Percentiles rank a stretch among this genome's conserved stretches.
Conservation (phyloP, 2,113 vertebrate genomes). For the Myotis lucifugus region DNA sequence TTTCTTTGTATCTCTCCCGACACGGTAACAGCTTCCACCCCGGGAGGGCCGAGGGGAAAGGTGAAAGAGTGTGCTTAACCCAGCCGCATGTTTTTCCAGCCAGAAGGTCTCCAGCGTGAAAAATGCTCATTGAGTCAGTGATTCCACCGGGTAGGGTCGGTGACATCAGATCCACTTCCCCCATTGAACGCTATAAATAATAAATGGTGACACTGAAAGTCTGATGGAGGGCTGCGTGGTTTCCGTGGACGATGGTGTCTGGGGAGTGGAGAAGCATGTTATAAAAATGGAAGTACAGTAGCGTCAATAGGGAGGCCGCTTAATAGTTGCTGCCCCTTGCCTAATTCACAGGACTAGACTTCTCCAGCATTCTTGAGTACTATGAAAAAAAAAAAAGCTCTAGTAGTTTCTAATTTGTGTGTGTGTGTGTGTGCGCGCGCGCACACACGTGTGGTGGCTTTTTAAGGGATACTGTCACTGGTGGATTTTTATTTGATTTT, state of each 20-base stretch:
- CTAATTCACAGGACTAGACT: conserved; percentile 21
- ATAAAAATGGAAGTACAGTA: conserved; percentile 65
- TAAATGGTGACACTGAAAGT: conserved; percentile 73
- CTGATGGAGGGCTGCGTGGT: conserved; percentile 66
- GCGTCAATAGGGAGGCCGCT: conserved; percentile 42
- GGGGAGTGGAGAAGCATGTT: conserved; percentile 56
- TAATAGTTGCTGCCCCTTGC: conserved; percentile 24
- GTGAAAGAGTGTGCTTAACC: conserved; percentile 26
- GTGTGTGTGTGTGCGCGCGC: neutral
- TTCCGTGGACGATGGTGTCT: conserved; percentile 67
- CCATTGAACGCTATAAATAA: conserved; percentile 60
- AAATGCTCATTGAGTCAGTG: conserved; percentile 67
- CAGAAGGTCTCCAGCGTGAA: conserved; percentile 68
- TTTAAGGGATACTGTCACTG: conserved; percentile 42
- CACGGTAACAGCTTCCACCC: conserved; percentile 35
- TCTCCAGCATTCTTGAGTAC: conserved; percentile 44
- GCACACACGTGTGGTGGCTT: neutral
- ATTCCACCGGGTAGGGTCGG: conserved; percentile 67
- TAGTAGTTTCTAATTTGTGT: conserved; percentile 5
- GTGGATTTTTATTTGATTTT: conserved; percentile 37
- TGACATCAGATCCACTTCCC: conserved; percentile 70
- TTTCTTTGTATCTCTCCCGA: conserved; percentile 65
- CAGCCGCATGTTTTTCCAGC: conserved; percentile 54
- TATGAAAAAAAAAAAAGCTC: neutral
- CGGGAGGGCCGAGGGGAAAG: neutral